Evolutionary conservation across 2,888 invertebrate genomes (phyloP).

Genomic region (Antitype chi): DNA sequence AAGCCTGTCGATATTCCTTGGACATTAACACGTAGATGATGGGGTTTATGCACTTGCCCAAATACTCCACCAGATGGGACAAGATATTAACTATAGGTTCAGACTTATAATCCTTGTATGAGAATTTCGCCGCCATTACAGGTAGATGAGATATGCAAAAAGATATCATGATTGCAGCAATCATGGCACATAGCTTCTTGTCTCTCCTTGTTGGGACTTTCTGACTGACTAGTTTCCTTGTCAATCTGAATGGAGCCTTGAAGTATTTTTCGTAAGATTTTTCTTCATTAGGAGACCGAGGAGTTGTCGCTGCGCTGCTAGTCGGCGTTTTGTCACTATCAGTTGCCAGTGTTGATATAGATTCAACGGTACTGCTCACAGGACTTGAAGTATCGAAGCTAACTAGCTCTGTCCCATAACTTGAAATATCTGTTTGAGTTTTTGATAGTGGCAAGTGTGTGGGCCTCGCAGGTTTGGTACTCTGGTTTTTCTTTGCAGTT

Average conservation of each 20-base stretch:
- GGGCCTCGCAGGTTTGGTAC: constrained; percentile 76
- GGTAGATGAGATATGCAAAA: constrained; percentile 97
- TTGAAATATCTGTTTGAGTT: constrained; percentile 24
- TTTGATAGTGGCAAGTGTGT: constrained; percentile 60
- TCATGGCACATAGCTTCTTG: constrained; percentile 95
- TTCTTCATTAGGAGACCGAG: constrained; percentile 31
- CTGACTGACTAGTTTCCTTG: constrained; percentile 81
- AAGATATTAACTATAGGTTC: constrained; percentile 93
- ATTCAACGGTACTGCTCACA: constrained; percentile 23
- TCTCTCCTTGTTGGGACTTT: constrained; percentile 94
- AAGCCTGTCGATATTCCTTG: constrained; percentile 96
- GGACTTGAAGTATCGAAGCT: constrained; percentile 1
- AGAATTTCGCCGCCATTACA: constrained; percentile 95
- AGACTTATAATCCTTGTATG: constrained; percentile 92
- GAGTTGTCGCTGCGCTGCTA: constrained; percentile 6
- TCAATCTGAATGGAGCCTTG: constrained; percentile 77
- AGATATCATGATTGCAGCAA: constrained; percentile 97
- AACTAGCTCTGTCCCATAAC: neutral
- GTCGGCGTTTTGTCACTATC: constrained; percentile 15
- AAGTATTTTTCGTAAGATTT: constrained; percentile 70
- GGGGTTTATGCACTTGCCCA: constrained; percentile 97
- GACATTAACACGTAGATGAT: constrained; percentile 98
- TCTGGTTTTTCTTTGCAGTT: constrained; percentile 89
- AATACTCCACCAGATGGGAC: constrained; percentile 95
- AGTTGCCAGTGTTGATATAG: neutral